Evolutionary conservation across 1,140 invertebrate genomes (phyloP).

Genomic region (Diorhabda sublineata): DNA sequence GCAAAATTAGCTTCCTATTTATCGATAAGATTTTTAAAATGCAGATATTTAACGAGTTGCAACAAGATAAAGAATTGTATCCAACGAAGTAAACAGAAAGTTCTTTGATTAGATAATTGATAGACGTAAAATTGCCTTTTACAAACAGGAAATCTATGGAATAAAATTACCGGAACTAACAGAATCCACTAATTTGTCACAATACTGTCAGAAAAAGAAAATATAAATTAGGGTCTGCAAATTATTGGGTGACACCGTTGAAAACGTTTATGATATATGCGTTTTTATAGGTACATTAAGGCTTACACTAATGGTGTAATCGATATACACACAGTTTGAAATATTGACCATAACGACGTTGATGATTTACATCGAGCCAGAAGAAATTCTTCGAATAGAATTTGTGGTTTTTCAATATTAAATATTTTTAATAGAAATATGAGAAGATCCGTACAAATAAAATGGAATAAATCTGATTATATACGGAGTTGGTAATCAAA

Average conservation of each 20-base stretch:
- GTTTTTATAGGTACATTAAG: background rate
- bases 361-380: background rate
- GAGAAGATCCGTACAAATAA: too few species aligned
- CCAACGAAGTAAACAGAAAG: too few species aligned
- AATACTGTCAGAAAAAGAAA: background rate
- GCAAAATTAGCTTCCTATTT: too few species aligned
- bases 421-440: background rate
- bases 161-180: background rate
- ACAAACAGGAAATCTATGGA: background rate
- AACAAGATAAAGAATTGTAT: too few species aligned
- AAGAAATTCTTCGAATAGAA: background rate
- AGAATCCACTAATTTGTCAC: background rate
- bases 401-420: background rate
- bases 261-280: constrained; percentile 3
- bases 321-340: background rate
- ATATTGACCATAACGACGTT: background rate
- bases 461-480: too few species aligned
- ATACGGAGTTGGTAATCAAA: too few species aligned
- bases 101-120: too few species aligned
- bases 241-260: constrained; percentile 1
- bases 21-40: too few species aligned
- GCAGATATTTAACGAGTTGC: too few species aligned
- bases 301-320: constrained; percentile 1
- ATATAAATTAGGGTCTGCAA: constrained; percentile 2
- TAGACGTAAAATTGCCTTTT: background rate